phyloP scores from a whole-genome alignment of 1,140 invertebrate genomes.

The Asbolus verrucosus region DNA sequence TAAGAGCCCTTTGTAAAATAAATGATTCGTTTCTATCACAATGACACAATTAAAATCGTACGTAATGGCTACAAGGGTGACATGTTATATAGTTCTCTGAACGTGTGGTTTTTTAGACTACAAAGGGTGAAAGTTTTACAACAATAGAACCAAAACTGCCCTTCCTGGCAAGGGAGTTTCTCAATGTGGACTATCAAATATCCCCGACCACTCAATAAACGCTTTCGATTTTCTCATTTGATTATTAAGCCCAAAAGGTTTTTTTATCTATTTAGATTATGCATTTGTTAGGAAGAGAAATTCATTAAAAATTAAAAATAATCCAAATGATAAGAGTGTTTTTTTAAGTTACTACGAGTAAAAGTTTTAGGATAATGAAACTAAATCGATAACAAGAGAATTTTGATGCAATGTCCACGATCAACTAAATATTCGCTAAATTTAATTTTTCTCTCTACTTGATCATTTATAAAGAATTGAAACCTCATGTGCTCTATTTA shows the following conservation, averaged over 20 bases:
- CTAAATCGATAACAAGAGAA: too few relatives aligned
- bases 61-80: slow-evolving; percentile 1
- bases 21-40: slow-evolving; percentile 36
- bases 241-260: slow-evolving; percentile 27
- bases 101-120: slow-evolving; percentile 33
- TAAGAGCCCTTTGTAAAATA: slow-evolving; percentile 46
- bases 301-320: too few relatives aligned
- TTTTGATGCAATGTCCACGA: too few relatives aligned
- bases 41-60: slow-evolving; percentile 38
- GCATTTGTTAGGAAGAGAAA: too few relatives aligned
- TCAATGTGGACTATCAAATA: slow-evolving; percentile 6
- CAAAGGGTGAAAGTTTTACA: slow-evolving; percentile 15
- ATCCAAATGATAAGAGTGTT: too few relatives aligned
- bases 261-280: too few relatives aligned
- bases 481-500: slow-evolving; percentile 26
- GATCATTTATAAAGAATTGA: too few relatives aligned
- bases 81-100: neutral
- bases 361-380: neutral
- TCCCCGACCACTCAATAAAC: slow-evolving; percentile 6
- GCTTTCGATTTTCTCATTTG: slow-evolving; percentile 1
- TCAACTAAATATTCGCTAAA: too few relatives aligned
- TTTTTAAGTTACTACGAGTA: too few relatives aligned
- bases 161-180: slow-evolving; percentile 10
- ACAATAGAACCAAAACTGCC: slow-evolving; percentile 30
- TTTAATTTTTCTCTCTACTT: too few relatives aligned